Evolutionary conservation across 2,888 invertebrate species (phyloP).

Genomic region (Mactromeris polynyma): DNA sequence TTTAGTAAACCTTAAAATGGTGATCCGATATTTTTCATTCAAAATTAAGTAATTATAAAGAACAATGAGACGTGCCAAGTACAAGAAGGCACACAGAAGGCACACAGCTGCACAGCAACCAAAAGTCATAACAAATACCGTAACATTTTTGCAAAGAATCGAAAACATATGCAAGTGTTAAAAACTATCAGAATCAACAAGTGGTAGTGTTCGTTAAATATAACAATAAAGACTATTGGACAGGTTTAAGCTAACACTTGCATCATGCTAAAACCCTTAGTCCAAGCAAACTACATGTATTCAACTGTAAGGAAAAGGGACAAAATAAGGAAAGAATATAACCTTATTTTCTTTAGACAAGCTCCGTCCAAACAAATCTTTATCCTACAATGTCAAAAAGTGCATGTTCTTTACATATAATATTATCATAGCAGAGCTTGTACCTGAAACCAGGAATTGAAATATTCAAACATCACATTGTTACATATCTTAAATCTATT

Average conservation of each 20-base stretch:
- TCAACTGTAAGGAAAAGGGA: slow-evolving; percentile 18
- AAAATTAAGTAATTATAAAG: too few species aligned
- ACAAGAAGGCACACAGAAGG: too few species aligned
- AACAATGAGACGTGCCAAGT: too few species aligned
- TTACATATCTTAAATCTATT: too few species aligned
- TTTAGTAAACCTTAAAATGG: too few species aligned
- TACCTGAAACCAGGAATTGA: too few species aligned
- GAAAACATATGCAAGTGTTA: not conserved
- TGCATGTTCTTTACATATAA: not conserved
- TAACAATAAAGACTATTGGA: not conserved
- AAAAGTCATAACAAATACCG: not conserved
- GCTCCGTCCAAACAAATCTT: slow-evolving; percentile 35
- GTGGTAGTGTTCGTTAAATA: not conserved
- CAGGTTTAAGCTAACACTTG: not conserved
- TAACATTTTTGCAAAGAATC: not conserved
- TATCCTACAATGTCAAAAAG: slow-evolving; percentile 58
- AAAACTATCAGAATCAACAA: not conserved
- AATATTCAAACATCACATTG: too few species aligned
- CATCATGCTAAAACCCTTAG: slow-evolving; percentile 19
- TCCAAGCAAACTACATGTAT: slow-evolving; percentile 19
- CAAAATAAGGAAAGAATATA: slow-evolving; percentile 58
- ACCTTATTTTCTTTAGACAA: slow-evolving; percentile 55
- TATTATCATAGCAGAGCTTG: not conserved
- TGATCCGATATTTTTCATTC: too few species aligned
- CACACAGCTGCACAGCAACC: too few species aligned